Percentiles rank a stretch among this genome's conserved stretches.
These are phyloP conservation scores for Coronaproctus castanopsis DNA, from an alignment of 2,888 invertebrate species.

Conservation along the genomic window DNA sequence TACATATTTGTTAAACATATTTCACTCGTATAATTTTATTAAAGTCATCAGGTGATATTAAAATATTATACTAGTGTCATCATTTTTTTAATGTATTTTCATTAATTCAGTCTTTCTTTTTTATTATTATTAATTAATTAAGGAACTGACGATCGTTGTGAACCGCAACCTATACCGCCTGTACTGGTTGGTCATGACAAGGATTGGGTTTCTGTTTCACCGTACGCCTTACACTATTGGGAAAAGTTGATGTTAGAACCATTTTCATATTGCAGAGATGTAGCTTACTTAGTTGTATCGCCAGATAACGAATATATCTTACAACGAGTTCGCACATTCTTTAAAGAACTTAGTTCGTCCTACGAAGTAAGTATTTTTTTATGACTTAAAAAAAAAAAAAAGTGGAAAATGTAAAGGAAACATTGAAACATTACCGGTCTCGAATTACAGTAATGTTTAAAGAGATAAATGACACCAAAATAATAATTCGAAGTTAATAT, in stretches of 20 bases:
- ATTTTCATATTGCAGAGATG: slow-evolving; percentile 81
- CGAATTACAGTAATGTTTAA: too few species aligned
- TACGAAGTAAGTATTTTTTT: slow-evolving; percentile 44
- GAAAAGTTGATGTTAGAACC: slow-evolving; percentile 93
- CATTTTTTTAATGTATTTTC: neutral
- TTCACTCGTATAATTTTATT: too few species aligned
- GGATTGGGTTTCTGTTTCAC: slow-evolving; percentile 87
- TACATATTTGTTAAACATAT: too few species aligned
- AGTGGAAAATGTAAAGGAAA: too few species aligned
- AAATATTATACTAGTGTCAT: neutral
- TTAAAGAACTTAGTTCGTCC: slow-evolving; percentile 74
- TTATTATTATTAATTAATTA: neutral
- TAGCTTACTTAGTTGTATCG: slow-evolving; percentile 83
- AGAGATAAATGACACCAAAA: too few species aligned
- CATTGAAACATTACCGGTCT: too few species aligned
- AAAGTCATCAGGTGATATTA: too few species aligned
- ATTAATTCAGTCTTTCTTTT: neutral
- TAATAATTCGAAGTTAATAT: too few species aligned
- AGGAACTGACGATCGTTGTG: slow-evolving; percentile 82
- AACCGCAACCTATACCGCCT: slow-evolving; percentile 90
- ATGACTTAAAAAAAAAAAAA: too few species aligned
- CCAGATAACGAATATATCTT: slow-evolving; percentile 75
- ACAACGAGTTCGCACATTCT: slow-evolving; percentile 61
- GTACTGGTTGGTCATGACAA: slow-evolving; percentile 84
- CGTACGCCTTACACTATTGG: slow-evolving; percentile 86